phyloP scores from a whole-genome alignment of 1,140 invertebrate genomes.

The Neelides sp. region DNA sequence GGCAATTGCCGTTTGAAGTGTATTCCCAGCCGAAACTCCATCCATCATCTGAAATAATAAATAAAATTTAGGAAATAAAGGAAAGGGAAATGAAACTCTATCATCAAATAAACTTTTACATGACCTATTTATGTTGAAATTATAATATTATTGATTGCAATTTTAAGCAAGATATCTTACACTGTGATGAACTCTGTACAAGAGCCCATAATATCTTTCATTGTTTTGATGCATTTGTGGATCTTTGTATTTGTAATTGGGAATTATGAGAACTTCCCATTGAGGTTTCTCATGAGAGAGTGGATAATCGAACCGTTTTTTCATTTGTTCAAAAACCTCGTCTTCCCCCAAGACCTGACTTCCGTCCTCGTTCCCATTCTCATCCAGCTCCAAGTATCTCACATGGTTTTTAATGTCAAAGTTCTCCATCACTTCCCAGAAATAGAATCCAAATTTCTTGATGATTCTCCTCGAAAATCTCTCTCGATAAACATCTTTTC shows the following conservation, averaged over 20 bases:
- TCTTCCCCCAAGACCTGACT: slow-evolving; percentile 6
- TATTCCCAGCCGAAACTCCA: slow-evolving; percentile 24
- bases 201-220: slow-evolving; percentile 16
- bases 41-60: slow-evolving; percentile 23
- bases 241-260: slow-evolving; percentile 18
- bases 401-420: slow-evolving; percentile 19
- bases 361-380: not conserved
- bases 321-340: slow-evolving; percentile 17
- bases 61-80: no score
- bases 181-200: slow-evolving; percentile 22
- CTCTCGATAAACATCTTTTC: no score
- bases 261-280: slow-evolving; percentile 24
- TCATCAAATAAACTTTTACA: no score
- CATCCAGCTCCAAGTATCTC: slow-evolving; percentile 3
- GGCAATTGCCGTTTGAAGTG: slow-evolving; percentile 18
- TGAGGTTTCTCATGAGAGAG: slow-evolving; percentile 18
- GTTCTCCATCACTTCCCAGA: slow-evolving; percentile 10
- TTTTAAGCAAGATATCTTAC: no score
- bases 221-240: slow-evolving; percentile 1
- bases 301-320: slow-evolving; percentile 14
- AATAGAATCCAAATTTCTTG: slow-evolving; percentile 17
- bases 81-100: no score
- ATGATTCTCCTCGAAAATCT: slow-evolving; percentile 10
- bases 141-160: no score
- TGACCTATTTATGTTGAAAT: no score